Evolutionary conservation across 2,888 invertebrate species (phyloP).

Genomic region (Drosophila nr. fundita): DNA sequence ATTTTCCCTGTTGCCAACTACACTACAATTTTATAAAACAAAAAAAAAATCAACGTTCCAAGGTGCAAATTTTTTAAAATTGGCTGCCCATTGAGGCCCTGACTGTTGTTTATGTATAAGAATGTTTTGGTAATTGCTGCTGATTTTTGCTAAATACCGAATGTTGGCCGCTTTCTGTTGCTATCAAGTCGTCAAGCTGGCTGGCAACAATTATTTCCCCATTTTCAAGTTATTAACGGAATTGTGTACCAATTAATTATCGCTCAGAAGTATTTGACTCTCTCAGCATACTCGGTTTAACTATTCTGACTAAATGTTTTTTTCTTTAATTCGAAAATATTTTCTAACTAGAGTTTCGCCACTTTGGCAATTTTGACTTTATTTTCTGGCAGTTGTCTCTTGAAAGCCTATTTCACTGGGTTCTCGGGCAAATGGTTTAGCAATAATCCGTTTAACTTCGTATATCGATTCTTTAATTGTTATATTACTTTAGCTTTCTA

Average conservation of each 20-base stretch:
- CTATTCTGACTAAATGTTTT: not conserved
- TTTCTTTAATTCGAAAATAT: conserved; percentile 23
- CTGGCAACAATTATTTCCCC: conserved; percentile 60
- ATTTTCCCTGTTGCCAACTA: not conserved
- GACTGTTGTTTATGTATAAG: conserved; percentile 23
- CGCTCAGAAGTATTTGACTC: conserved; percentile 43
- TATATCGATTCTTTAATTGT: not conserved
- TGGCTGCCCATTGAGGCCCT: conserved; percentile 41
- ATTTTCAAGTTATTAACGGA: conserved; percentile 55
- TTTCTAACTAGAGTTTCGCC: conserved; percentile 22
- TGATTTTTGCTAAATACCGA: conserved; percentile 31
- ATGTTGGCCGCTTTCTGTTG: not conserved
- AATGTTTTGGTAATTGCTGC: conserved; percentile 54
- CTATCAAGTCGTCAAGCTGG: conserved; percentile 11
- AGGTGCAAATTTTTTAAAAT: conserved; percentile 27
- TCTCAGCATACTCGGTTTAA: conserved; percentile 1
- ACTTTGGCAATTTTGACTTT: conserved; percentile 10
- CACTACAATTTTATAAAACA: not conserved
- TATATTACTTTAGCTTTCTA: conserved; percentile 3
- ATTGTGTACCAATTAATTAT: conserved; percentile 70
- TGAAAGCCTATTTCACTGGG: conserved; percentile 7
- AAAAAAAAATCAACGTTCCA: conserved; percentile 25
- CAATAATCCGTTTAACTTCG: conserved; percentile 61
- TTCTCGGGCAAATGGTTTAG: conserved; percentile 33
- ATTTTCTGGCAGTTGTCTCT: conserved; percentile 11